A percentile compares a stretch with the other conserved stretches of the same genome.
Conservation (phyloP, 2,113 vertebrate species). For the Toxostoma redivivum region DNA sequence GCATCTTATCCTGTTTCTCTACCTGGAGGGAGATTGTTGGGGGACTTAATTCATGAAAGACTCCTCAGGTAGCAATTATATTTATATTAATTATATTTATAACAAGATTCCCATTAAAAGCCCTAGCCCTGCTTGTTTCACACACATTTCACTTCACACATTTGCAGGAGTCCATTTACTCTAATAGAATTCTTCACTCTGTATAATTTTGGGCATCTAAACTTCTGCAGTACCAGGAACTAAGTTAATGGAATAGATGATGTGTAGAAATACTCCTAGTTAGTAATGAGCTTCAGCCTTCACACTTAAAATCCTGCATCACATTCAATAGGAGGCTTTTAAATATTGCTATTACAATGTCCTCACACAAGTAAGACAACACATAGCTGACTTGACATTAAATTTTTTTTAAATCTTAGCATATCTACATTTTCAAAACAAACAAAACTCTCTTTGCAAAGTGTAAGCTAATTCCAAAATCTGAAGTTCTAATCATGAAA, state of each 20-base stretch:
- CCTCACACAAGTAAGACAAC: neutral
- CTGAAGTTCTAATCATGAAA: conserved; percentile 17
- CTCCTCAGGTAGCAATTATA: neutral
- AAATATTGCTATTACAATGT: neutral
- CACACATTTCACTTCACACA: conserved; percentile 22
- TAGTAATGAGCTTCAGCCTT: neutral
- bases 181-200: conserved; percentile 41
- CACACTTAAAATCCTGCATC: neutral
- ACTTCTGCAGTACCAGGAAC: conserved; percentile 3
- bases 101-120: neutral
- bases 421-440: neutral
- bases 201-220: neutral
- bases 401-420: neutral
- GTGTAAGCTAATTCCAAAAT: neutral
- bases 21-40: neutral
- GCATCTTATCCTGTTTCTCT: neutral
- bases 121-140: neutral
- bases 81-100: no score
- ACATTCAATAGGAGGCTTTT: neutral
- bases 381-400: neutral
- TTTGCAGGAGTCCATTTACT: conserved; percentile 28
- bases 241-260: conserved; percentile 31
- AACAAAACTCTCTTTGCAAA: neutral
- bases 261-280: neutral
- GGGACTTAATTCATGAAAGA: neutral